Base-by-base conservation (phyloP, 2,797 vertebrate genomes). In the Enteromius anoplus region DNA sequence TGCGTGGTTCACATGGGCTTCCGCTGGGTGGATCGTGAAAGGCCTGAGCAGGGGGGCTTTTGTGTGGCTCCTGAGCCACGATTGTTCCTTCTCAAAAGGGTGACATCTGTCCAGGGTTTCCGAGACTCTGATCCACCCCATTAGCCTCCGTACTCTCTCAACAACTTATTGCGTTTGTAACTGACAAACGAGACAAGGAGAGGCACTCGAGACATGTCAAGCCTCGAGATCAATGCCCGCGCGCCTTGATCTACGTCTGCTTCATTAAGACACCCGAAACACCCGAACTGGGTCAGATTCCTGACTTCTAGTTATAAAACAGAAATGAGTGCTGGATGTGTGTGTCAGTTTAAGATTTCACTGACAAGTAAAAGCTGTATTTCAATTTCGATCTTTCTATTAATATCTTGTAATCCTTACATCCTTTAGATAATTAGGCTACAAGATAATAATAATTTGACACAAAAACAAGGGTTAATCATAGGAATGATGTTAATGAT, bases 21-120 rank as follows among this genome's bases (percentile, higher is more conserved):
- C 92, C 75, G 78, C 89, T 42, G 92, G 87, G 89, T 86, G 68
- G 84, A 23, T 78, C 66, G 87, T 86, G 91, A 84, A 92, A 60
- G 88, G 40, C 1, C 42, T 40, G 87, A 84, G 91, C 85, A 71
- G 92, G 93, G 92, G 92, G 91, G 65, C 91, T 92, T 93, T 93
- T 92, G 90, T 87, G 68, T 88, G 86, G 60, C 87, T 87, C 86
- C 83, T 79, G 91, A 89, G 92, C 90, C 90, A 81, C 88, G 91
- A 93, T 94, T 93, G 92, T 87, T 88, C 87, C 87, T 72, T 79
- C 89, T 93, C 92, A 94, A 94, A 91, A 89, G 82, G 76, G 89
- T 92, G 92, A 86, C 91, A 89, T 94, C 94, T 94, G 93, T 94
- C 92, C 93, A 71, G 87, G 90, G 89, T 92, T 93, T 91, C 90